phyloP scores from a whole-genome alignment of 2,113 vertebrate genomes.

The Litocranius walleri region DNA sequence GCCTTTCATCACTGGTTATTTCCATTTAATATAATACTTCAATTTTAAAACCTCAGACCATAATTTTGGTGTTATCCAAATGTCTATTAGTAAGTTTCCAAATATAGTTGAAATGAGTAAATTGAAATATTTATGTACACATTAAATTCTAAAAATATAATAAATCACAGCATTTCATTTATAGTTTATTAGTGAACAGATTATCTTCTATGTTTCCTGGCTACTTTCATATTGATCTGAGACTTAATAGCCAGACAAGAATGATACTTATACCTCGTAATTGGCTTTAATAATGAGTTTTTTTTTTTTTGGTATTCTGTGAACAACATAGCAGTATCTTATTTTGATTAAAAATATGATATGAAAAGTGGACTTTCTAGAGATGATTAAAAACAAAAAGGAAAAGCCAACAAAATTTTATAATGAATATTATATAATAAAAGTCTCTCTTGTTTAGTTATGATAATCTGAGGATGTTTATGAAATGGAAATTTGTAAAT shows the following conservation, averaged over 20 bases:
- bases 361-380: neutral
- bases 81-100: slow-evolving; percentile 40
- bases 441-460: neutral
- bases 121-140: slow-evolving; percentile 42
- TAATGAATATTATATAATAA: neutral
- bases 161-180: neutral
- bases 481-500: neutral
- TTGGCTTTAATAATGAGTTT: neutral
- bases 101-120: slow-evolving; percentile 12
- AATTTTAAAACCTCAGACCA: neutral
- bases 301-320: neutral
- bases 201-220: slow-evolving; percentile 12
- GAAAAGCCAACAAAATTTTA: neutral
- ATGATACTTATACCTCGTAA: neutral
- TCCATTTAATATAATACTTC: neutral
- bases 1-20: neutral
- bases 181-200: slow-evolving; percentile 31
- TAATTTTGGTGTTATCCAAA: neutral
- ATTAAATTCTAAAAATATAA: slow-evolving; percentile 44
- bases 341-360: neutral
- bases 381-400: neutral
- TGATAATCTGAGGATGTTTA: neutral
- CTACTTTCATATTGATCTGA: slow-evolving; percentile 39
- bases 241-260: slow-evolving; percentile 38
- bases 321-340: neutral